phyloP scores from a whole-genome alignment of 2,888 invertebrate genomes.

The Ypsolopha sequella region DNA sequence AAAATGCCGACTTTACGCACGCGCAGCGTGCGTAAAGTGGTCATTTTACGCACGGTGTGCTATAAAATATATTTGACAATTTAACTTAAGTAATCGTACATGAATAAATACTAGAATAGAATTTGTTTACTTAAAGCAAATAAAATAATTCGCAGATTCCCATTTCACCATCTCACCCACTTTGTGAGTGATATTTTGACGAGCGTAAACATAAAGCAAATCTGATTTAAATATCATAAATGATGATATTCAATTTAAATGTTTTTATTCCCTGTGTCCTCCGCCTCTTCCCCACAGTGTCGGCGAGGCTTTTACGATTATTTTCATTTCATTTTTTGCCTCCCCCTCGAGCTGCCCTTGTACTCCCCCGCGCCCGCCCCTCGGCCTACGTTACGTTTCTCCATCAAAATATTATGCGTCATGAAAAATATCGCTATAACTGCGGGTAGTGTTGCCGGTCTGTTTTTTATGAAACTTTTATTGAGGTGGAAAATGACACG shows the following conservation, averaged over 20 bases:
- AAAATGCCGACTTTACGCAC: no score
- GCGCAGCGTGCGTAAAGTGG: no score
- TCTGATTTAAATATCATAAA: constrained; percentile 1
- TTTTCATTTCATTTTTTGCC: constrained; percentile 35
- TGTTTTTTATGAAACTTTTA: not conserved
- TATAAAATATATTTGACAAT: no score
- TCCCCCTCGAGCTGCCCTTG: constrained; percentile 13
- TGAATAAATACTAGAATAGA: no score
- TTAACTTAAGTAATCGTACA: no score
- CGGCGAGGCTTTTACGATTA: constrained; percentile 43
- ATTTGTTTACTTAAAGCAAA: no score
- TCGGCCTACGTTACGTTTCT: constrained; percentile 17
- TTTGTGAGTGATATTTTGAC: not conserved
- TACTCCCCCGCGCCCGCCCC: constrained; percentile 11
- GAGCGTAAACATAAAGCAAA: not conserved
- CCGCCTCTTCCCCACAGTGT: constrained; percentile 21
- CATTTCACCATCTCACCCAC: no score
- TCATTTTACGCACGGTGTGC: no score
- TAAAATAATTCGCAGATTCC: no score
- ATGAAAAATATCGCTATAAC: constrained; percentile 27
- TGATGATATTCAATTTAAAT: not conserved
- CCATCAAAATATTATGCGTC: constrained; percentile 41
- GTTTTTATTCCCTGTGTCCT: constrained; percentile 19
- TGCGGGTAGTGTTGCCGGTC: not conserved
- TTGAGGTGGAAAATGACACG: not conserved